Evolutionary conservation across 2,888 invertebrate species (phyloP).

Genomic region (Notodonta ziczac): DNA sequence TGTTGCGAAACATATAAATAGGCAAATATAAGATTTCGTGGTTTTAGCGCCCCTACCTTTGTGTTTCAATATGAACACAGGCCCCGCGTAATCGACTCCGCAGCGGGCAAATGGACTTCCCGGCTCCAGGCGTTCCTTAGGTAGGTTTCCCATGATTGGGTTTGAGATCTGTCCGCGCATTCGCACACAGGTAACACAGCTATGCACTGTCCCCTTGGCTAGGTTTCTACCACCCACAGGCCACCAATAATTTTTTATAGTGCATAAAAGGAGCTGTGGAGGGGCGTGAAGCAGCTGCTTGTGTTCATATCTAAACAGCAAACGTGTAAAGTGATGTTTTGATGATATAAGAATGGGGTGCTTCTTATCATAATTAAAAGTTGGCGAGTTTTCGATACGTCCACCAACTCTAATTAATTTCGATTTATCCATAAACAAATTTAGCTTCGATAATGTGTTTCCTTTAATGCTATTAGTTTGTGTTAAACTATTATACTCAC

Average conservation of each 20-base stretch:
- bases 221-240: background rate
- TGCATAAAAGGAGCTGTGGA: constrained; percentile 1
- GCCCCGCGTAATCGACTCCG: constrained; percentile 10
- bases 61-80: constrained; percentile 1
- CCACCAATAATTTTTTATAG: background rate
- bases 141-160: constrained; percentile 8
- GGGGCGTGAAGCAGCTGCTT: background rate
- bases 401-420: constrained; percentile 10
- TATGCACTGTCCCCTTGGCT: background rate
- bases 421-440: constrained; percentile 4
- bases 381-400: background rate
- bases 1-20: background rate
- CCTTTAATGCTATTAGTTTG: background rate
- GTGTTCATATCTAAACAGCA: background rate
- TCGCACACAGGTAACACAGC: background rate
- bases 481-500: background rate
- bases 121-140: constrained; percentile 4
- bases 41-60: constrained; percentile 2
- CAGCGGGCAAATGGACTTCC: constrained; percentile 1
- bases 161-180: background rate
- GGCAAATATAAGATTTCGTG: background rate
- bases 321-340: background rate
- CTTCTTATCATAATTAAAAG: constrained; percentile 1
- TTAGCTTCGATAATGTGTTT: background rate
- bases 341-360: background rate